These are phyloP conservation scores for Silurus aristotelis DNA, from an alignment of 2,797 vertebrate species.

Conservation along the genomic window DNA sequence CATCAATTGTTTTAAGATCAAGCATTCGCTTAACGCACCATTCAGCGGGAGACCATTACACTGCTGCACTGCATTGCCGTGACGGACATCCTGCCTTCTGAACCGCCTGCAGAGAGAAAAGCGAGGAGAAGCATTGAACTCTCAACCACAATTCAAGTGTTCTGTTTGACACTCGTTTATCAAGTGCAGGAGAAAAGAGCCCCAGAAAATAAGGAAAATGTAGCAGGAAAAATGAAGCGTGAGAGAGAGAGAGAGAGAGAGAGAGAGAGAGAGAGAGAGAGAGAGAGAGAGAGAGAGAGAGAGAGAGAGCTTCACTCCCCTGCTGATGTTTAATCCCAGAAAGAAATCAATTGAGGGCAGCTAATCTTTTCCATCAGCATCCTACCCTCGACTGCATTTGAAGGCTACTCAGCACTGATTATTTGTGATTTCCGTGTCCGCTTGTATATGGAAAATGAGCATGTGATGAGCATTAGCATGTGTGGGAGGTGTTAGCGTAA, in stretches of 20 bases:
- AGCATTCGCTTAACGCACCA: conserved; percentile 75
- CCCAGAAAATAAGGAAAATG: not conserved
- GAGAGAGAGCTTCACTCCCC: not conserved
- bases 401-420: conserved; percentile 45
- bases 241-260: not conserved
- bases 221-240: not conserved
- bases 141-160: conserved; percentile 12
- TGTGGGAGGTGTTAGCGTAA: conserved; percentile 46
- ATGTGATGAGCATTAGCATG: conserved; percentile 45
- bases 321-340: conserved; percentile 28
- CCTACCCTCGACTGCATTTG: conserved; percentile 36
- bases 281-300: conserved; percentile 23
- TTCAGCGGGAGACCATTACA: conserved; percentile 92
- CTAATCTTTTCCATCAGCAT: conserved; percentile 33
- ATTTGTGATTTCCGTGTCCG: conserved; percentile 37
- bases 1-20: conserved; percentile 25
- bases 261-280: conserved; percentile 13
- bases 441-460: conserved; percentile 39
- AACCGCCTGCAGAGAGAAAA: conserved; percentile 80
- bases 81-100: conserved; percentile 94
- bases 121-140: conserved; percentile 27
- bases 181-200: not conserved
- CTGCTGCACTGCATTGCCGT: conserved; percentile 94
- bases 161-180: conserved; percentile 31
- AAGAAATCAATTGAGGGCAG: conserved; percentile 39